A percentile compares a stretch with the other conserved stretches of the same genome.
Conservation (phyloP, 2,888 invertebrate species). For the Linhomoeus sp. region DNA sequence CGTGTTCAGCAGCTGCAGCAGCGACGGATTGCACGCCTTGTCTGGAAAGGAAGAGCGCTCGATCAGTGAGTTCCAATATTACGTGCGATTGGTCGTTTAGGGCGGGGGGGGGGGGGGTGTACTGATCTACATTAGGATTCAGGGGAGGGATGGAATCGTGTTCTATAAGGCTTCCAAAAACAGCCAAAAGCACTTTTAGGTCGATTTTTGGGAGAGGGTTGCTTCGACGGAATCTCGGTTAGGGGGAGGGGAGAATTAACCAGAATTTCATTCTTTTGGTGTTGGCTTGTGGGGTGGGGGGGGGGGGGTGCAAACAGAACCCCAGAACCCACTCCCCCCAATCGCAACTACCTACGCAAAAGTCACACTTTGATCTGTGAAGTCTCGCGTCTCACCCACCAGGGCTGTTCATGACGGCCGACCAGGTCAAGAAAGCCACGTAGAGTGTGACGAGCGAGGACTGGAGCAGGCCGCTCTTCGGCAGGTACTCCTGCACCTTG, state of each 20-base stretch:
- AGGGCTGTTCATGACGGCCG: conserved; percentile 76
- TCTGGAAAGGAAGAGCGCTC: conserved; percentile 36
- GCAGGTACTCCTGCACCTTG: conserved; percentile 54
- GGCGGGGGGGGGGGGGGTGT: no score
- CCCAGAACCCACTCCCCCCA: background rate
- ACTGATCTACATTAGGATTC: no score
- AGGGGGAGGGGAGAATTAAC: no score
- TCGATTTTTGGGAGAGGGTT: no score
- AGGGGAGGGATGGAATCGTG: no score
- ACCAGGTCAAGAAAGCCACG: conserved; percentile 90
- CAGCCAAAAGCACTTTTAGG: no score
- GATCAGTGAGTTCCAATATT: no score
- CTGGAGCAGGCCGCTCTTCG: conserved; percentile 51
- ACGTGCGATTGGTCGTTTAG: no score
- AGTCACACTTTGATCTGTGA: conserved; percentile 1
- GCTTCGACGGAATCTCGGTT: no score
- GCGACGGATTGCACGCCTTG: conserved; percentile 49
- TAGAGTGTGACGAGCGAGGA: conserved; percentile 80
- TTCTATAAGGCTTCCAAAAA: no score
- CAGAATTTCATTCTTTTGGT: background rate
- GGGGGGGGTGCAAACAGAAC: background rate
- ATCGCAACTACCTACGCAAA: conserved; percentile 6
- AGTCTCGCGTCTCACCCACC: conserved; percentile 33
- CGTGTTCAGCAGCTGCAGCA: conserved; percentile 7
- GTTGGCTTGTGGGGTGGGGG: background rate